A percentile compares a stretch with the other conserved stretches of the same genome.
Conservation (phyloP, 2,113 vertebrate species). For the Elachura formosa region DNA sequence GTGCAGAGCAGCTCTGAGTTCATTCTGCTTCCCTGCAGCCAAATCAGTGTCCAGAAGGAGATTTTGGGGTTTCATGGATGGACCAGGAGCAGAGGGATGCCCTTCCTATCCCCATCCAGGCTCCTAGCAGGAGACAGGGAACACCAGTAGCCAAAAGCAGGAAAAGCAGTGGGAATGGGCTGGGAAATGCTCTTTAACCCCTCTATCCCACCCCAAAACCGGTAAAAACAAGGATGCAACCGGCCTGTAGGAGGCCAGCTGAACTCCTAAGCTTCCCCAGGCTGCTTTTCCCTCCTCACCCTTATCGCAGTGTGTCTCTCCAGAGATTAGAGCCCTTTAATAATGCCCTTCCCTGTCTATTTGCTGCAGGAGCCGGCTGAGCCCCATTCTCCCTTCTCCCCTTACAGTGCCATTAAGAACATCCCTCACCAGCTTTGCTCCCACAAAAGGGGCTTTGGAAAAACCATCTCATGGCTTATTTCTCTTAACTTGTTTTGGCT, state of each 20-base stretch:
- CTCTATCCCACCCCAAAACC: neutral
- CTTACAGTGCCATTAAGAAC: neutral
- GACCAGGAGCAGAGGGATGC: neutral
- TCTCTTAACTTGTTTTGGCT: slow-evolving; percentile 16
- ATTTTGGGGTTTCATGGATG: neutral
- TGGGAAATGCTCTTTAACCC: neutral
- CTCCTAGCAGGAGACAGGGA: neutral
- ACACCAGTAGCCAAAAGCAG: neutral
- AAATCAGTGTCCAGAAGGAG: neutral
- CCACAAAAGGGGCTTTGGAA: neutral
- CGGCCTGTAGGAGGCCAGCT: neutral
- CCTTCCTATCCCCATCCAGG: accelerated
- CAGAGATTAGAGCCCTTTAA: neutral
- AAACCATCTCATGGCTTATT: slow-evolving; percentile 31
- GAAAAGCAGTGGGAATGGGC: too few relatives aligned
- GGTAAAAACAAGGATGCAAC: neutral
- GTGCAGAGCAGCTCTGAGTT: neutral
- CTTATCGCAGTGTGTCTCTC: neutral
- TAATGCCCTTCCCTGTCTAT: neutral
- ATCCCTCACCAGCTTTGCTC: neutral
- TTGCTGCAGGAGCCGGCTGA: neutral
- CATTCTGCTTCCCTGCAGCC: neutral
- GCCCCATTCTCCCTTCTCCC: neutral
- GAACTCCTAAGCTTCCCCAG: neutral
- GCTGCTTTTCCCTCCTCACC: neutral